Conservation (phyloP, 2,888 invertebrate genomes). For the Hydrotaea diabolus region DNA sequence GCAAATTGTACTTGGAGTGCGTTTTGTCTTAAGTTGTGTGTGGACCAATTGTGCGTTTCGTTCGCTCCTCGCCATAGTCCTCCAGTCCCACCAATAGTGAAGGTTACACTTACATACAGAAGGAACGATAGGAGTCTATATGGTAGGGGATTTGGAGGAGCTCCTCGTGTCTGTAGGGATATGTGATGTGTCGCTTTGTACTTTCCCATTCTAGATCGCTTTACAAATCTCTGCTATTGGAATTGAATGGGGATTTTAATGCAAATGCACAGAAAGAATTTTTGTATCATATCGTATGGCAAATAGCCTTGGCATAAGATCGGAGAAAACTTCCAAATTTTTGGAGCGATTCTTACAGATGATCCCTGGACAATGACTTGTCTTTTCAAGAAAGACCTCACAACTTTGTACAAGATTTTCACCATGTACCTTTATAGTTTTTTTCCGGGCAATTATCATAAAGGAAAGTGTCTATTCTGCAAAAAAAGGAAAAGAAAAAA, state of each 20-base stretch:
- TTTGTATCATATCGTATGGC: not conserved
- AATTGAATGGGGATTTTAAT: conserved; percentile 27
- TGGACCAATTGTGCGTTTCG: conserved; percentile 7
- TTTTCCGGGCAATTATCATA: not conserved
- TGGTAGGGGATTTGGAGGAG: conserved; percentile 8
- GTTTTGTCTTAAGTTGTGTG: conserved; percentile 5
- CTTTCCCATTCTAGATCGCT: conserved; percentile 22
- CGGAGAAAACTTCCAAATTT: no score
- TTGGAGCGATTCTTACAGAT: no score
- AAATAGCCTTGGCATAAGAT: no score
- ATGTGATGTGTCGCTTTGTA: not conserved
- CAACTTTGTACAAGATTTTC: no score
- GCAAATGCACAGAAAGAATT: conserved; percentile 1
- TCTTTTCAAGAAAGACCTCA: no score
- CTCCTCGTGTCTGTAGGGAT: not conserved
- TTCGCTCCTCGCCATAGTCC: not conserved
- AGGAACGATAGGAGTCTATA: conserved; percentile 12
- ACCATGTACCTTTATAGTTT: not conserved
- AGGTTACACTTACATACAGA: not conserved
- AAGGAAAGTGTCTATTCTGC: not conserved
- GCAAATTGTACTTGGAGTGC: not conserved
- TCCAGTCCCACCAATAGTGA: conserved; percentile 16
- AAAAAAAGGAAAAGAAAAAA: not conserved
- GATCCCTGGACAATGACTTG: no score
- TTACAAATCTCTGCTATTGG: conserved; percentile 36